Evolutionary conservation across 2,888 invertebrate species (phyloP).

Genomic region (Periphyllus acericola): DNA sequence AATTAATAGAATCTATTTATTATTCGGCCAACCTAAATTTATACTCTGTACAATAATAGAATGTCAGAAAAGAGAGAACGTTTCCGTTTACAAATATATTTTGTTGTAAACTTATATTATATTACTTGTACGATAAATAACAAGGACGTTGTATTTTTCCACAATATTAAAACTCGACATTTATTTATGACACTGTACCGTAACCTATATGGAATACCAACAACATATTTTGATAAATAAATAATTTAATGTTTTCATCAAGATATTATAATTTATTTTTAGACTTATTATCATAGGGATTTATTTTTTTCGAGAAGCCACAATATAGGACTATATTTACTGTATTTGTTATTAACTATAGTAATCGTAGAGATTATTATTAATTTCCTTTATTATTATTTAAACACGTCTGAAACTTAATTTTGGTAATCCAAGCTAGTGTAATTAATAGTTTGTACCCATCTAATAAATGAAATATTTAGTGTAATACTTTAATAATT

Average conservation of each 20-base stretch:
- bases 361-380: not conserved
- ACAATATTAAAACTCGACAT: not conserved
- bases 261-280: not conserved
- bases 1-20: slow-evolving; percentile 35
- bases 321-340: no score
- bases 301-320: no score
- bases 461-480: not conserved
- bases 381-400: not conserved
- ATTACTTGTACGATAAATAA: slow-evolving; percentile 11
- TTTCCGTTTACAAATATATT: slow-evolving; percentile 43
- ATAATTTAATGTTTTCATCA: not conserved
- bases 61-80: slow-evolving; percentile 1
- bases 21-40: slow-evolving; percentile 17
- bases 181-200: not conserved
- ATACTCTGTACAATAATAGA: slow-evolving; percentile 22
- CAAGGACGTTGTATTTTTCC: not conserved
- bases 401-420: not conserved
- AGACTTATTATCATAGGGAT: no score
- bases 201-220: not conserved
- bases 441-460: not conserved
- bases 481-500: not conserved
- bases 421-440: not conserved
- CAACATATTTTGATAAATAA: not conserved
- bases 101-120: not conserved
- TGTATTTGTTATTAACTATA: no score